phyloP scores from a whole-genome alignment of 2,888 invertebrate species.

The Cyclophora punctaria region DNA sequence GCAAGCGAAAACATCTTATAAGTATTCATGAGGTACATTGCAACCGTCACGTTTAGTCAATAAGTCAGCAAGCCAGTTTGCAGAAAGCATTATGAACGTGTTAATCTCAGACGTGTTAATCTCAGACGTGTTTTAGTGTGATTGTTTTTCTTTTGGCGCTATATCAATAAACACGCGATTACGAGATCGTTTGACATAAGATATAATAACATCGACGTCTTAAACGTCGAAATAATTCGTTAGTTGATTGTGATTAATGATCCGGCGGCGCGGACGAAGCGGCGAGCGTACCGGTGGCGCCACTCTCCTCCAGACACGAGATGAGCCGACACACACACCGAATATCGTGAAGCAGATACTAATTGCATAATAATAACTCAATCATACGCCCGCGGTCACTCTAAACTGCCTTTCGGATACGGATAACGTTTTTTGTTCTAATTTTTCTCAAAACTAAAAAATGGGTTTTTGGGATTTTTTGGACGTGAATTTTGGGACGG shows the following conservation, averaged over 20 bases:
- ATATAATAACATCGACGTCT: conserved; percentile 54
- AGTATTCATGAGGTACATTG: too few species aligned
- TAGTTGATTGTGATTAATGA: conserved; percentile 73
- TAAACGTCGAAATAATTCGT: conserved; percentile 68
- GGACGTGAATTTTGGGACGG: too few species aligned
- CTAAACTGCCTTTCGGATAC: too few species aligned
- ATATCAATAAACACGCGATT: conserved; percentile 33
- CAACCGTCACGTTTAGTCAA: too few species aligned
- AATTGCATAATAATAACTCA: conserved; percentile 71
- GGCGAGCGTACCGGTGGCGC: conserved; percentile 50
- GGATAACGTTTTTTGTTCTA: too few species aligned
- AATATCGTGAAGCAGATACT: conserved; percentile 48
- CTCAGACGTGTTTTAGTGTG: conserved; percentile 21
- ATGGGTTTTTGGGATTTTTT: too few species aligned
- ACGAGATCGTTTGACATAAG: conserved; percentile 41
- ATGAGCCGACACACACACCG: conserved; percentile 27
- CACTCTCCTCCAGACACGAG: conserved; percentile 22
- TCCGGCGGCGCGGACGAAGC: conserved; percentile 26
- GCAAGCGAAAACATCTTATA: conserved; percentile 39
- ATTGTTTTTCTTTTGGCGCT: conserved; percentile 24
- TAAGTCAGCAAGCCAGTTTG: too few species aligned
- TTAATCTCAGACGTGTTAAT: conserved; percentile 18
- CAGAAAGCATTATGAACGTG: conserved; percentile 1
- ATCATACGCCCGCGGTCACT: conserved; percentile 22
- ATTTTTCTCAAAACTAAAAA: too few species aligned